Percentiles rank a stretch among this genome's conserved stretches.
These are phyloP conservation scores for Coccyzus lansbergi DNA, from an alignment of 2,797 vertebrate genomes.

Conservation along the genomic window DNA sequence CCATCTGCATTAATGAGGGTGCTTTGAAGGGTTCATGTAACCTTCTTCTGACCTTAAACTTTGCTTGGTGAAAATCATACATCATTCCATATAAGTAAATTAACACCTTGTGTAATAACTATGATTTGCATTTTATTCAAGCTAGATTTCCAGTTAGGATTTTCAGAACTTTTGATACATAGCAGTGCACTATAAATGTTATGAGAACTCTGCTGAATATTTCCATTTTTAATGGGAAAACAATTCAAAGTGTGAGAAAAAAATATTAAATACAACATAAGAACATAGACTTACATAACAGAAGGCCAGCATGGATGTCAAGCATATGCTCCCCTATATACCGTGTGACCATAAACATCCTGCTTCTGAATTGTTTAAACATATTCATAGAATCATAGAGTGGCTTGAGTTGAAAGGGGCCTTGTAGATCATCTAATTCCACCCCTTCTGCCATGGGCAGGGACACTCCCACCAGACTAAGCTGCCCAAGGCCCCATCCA, in stretches of 20 bases:
- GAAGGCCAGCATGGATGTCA: neutral
- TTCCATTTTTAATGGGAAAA: slow-evolving; percentile 26
- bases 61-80: neutral
- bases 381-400: neutral
- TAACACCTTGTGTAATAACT: neutral
- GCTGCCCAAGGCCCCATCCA: no score
- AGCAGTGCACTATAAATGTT: neutral
- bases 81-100: neutral
- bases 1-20: neutral
- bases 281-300: neutral
- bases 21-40: neutral
- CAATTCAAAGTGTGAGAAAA: neutral
- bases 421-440: no score
- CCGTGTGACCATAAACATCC: neutral
- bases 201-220: neutral
- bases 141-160: neutral
- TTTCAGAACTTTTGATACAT: neutral
- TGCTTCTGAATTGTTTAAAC: neutral
- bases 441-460: no score
- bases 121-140: slow-evolving; percentile 8
- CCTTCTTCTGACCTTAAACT: slow-evolving; percentile 3
- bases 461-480: no score
- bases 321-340: neutral
- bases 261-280: neutral
- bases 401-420: no score